phyloP scores from a whole-genome alignment of 2,113 vertebrate genomes.

The Lamprotornis superbus region DNA sequence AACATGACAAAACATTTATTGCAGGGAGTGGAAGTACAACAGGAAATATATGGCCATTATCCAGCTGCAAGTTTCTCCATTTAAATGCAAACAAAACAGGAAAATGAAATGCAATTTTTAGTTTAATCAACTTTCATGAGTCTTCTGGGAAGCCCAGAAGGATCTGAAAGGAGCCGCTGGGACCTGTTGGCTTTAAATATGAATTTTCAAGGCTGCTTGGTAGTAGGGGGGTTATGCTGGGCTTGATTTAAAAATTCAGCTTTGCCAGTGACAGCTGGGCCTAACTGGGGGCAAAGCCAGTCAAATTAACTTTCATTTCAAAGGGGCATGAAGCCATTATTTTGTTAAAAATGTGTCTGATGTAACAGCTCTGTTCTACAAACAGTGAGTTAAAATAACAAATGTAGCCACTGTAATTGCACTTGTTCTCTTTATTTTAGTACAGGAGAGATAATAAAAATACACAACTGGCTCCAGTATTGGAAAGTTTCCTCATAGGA shows the following conservation, averaged over 20 bases:
- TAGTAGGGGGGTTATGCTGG: background rate
- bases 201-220: conserved; percentile 21
- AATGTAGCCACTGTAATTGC: background rate
- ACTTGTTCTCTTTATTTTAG: background rate
- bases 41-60: conserved; percentile 14
- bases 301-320: background rate
- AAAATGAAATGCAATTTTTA: conserved; percentile 60
- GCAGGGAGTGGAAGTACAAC: background rate
- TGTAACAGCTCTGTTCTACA: background rate
- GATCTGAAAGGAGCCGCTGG: conserved; percentile 41
- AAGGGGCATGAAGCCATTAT: background rate
- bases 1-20: background rate
- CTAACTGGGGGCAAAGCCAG: background rate
- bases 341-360: background rate
- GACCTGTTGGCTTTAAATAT: conserved; percentile 49
- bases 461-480: accelerated
- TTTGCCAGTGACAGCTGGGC: background rate
- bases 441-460: background rate
- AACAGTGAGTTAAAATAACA: background rate
- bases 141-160: conserved; percentile 42
- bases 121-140: conserved; percentile 66
- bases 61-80: conserved; percentile 48
- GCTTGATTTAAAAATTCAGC: background rate
- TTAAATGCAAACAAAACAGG: conserved; percentile 64
- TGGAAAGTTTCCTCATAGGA: background rate